These are phyloP conservation scores for Rosalia funebris DNA, from an alignment of 2,888 invertebrate genomes.

Conservation along the genomic window DNA sequence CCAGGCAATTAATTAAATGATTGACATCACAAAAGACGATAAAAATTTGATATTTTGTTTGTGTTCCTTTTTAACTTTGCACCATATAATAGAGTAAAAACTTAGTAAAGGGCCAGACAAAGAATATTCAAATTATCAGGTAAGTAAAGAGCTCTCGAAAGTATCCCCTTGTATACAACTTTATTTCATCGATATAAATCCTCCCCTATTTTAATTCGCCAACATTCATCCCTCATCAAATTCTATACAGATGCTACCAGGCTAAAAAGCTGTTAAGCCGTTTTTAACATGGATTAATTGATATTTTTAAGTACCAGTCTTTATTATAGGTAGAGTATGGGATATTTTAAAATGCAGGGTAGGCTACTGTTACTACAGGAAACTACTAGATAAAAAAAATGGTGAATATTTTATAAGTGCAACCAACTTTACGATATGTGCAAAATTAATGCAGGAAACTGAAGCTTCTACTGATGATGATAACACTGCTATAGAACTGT, in stretches of 20 bases:
- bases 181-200: slow-evolving; percentile 54
- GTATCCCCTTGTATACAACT: slow-evolving; percentile 50
- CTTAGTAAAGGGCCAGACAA: slow-evolving; percentile 31
- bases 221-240: slow-evolving; percentile 44
- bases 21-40: slow-evolving; percentile 1
- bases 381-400: no score
- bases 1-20: not conserved
- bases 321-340: not conserved
- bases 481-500: no score
- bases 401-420: no score
- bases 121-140: slow-evolving; percentile 37
- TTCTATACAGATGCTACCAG: slow-evolving; percentile 35
- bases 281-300: slow-evolving; percentile 26
- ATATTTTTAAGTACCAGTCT: slow-evolving; percentile 12
- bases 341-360: not conserved
- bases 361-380: no score
- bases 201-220: slow-evolving; percentile 50
- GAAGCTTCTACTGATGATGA: no score
- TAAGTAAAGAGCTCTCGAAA: slow-evolving; percentile 31
- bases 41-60: not conserved
- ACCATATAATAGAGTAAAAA: slow-evolving; percentile 3
- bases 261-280: slow-evolving; percentile 41
- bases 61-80: slow-evolving; percentile 4
- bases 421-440: no score
- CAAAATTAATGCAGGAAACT: no score